phyloP scores from a whole-genome alignment of 2,797 vertebrate genomes.

The Allobates femoralis region DNA sequence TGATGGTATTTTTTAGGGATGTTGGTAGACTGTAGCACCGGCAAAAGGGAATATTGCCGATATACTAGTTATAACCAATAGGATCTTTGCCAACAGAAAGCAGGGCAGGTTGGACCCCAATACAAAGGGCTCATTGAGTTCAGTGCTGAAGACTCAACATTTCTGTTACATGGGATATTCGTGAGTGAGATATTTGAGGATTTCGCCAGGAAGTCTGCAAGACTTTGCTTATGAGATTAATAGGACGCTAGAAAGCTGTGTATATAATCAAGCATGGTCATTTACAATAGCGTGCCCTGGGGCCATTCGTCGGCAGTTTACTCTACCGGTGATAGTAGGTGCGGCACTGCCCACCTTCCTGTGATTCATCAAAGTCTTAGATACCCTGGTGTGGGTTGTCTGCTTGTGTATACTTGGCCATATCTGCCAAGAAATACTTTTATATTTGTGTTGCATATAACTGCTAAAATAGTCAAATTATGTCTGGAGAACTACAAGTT shows the following conservation, averaged over 20 bases:
- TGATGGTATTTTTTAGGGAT: not conserved
- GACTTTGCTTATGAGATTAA: constrained; percentile 8
- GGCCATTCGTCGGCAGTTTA: not conserved
- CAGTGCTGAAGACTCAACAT: no score
- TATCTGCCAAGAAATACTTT: not conserved
- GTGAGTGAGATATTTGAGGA: not conserved
- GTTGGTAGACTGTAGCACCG: not conserved
- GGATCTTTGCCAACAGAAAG: no score
- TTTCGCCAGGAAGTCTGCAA: not conserved
- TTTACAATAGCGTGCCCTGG: not conserved
- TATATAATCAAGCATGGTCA: not conserved
- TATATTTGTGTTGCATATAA: not conserved
- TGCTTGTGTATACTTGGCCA: not conserved
- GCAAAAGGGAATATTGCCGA: no score
- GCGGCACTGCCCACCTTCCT: not conserved
- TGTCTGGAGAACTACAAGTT: not conserved
- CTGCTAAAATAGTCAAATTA: not conserved
- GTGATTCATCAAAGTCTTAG: constrained; percentile 8
- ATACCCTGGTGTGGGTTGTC: not conserved
- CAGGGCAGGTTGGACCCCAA: no score
- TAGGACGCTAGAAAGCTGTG: not conserved
- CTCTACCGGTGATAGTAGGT: not conserved
- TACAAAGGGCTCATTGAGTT: no score
- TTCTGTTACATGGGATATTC: not conserved
- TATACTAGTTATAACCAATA: no score